A percentile compares a stretch with the other conserved stretches of the same genome.
Conservation (phyloP, 2,888 invertebrate species). For the Brenthis hecate region DNA sequence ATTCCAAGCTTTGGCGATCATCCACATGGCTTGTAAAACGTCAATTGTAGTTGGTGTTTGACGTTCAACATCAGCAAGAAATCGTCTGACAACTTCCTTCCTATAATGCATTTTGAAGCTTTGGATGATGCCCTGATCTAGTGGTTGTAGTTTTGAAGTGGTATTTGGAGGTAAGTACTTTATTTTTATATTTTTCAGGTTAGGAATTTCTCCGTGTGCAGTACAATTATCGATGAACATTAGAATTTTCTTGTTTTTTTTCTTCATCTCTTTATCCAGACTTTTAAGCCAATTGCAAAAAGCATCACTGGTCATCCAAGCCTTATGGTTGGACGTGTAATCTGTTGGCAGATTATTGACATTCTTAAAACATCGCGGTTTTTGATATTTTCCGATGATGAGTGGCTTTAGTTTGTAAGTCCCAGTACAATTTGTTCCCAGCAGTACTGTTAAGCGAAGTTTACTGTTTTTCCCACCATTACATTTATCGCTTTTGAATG, state of each 20-base stretch:
- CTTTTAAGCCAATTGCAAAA: slow-evolving; percentile 28
- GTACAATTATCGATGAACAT: slow-evolving; percentile 29
- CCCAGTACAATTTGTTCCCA: slow-evolving; percentile 33
- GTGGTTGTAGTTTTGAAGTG: slow-evolving; percentile 40
- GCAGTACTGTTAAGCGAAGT: slow-evolving; percentile 35
- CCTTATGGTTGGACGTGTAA: slow-evolving; percentile 36
- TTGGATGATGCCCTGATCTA: slow-evolving; percentile 31
- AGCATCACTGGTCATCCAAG: slow-evolving; percentile 33
- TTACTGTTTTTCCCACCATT: slow-evolving; percentile 39
- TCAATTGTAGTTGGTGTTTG: slow-evolving; percentile 40
- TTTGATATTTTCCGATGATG: slow-evolving; percentile 38
- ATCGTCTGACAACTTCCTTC: slow-evolving; percentile 42
- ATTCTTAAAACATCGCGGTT: slow-evolving; percentile 37
- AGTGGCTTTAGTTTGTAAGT: slow-evolving; percentile 41
- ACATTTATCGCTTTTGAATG: slow-evolving; percentile 26
- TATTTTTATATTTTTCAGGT: slow-evolving; percentile 42
- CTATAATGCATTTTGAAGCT: slow-evolving; percentile 40
- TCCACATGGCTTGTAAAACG: slow-evolving; percentile 41
- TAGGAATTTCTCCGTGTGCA: slow-evolving; percentile 40
- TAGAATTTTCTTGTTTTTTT: slow-evolving; percentile 32
- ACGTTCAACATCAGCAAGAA: slow-evolving; percentile 38
- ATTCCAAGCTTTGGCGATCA: slow-evolving; percentile 37
- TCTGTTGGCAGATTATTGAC: slow-evolving; percentile 27
- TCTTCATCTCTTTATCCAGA: slow-evolving; percentile 36
- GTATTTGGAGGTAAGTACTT: slow-evolving; percentile 40